Conservation (phyloP, 2,113 vertebrate genomes). For the Thalassarche chlororhynchos region DNA sequence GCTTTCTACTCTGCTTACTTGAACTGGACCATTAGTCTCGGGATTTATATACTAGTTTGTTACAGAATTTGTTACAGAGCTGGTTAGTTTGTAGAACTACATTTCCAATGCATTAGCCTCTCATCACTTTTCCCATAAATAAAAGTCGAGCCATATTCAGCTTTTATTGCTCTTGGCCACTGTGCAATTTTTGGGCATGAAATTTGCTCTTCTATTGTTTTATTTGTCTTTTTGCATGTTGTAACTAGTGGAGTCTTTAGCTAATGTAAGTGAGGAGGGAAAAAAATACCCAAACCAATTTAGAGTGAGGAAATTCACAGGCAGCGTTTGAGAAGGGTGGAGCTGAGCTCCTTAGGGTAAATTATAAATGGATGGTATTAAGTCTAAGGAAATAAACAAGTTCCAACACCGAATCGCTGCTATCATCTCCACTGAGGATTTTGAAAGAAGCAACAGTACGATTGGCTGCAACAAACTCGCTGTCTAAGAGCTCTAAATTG, state of each 20-base stretch:
- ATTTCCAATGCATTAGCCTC: neutral
- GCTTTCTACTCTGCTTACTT: neutral
- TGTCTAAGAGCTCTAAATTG: neutral
- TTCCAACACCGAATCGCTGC: neutral
- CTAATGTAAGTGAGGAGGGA: neutral
- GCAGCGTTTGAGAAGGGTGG: slow-evolving; percentile 55
- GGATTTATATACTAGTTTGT: neutral
- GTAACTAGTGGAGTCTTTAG: slow-evolving; percentile 23
- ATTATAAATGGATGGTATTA: slow-evolving; percentile 45
- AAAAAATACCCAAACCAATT: slow-evolving; percentile 24
- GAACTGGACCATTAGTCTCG: neutral
- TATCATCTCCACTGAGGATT: neutral
- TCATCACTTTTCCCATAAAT: neutral
- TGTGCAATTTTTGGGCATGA: neutral
- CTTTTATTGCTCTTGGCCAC: neutral
- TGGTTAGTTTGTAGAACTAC: neutral
- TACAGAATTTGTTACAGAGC: neutral
- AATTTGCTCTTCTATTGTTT: slow-evolving; percentile 7
- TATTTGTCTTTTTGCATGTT: slow-evolving; percentile 13
- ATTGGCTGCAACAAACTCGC: neutral
- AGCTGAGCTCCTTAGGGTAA: slow-evolving; percentile 58
- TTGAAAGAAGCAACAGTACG: slow-evolving; percentile 19
- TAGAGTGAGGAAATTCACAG: slow-evolving; percentile 46
- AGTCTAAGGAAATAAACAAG: slow-evolving; percentile 60
- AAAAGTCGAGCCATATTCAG: neutral